Evolutionary conservation across 2,113 vertebrate species (phyloP).

Genomic region (Cinclus cinclus): DNA sequence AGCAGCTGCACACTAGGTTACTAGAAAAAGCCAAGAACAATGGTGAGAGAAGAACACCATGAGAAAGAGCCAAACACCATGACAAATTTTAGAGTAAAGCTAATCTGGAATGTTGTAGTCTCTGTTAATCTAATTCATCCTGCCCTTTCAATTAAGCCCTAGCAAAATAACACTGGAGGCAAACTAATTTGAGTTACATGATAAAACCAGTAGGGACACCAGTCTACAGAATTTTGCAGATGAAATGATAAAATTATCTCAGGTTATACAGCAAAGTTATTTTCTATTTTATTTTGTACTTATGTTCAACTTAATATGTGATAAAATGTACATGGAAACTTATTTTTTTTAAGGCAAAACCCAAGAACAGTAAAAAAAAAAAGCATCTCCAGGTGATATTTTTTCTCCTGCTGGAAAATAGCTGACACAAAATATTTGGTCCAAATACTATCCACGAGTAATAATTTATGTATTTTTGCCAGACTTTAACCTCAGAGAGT

Average conservation of each 20-base stretch:
- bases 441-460: background rate
- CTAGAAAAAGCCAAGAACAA: background rate
- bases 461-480: background rate
- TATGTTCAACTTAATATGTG: rapidly evolving
- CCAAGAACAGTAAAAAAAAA: background rate
- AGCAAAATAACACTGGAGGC: background rate
- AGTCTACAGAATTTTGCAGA: background rate
- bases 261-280: background rate
- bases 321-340: background rate
- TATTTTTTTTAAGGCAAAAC: background rate
- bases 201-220: background rate
- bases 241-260: background rate
- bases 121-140: background rate
- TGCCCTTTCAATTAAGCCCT: background rate
- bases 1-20: background rate
- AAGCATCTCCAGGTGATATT: background rate
- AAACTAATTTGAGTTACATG: background rate
- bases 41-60: background rate
- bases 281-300: background rate
- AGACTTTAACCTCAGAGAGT: background rate
- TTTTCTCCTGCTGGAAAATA: background rate
- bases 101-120: background rate
- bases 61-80: background rate
- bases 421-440: background rate
- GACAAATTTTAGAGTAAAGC: background rate